Conservation (phyloP, 2,888 invertebrate genomes). For the Strigamia maritima region DNA sequence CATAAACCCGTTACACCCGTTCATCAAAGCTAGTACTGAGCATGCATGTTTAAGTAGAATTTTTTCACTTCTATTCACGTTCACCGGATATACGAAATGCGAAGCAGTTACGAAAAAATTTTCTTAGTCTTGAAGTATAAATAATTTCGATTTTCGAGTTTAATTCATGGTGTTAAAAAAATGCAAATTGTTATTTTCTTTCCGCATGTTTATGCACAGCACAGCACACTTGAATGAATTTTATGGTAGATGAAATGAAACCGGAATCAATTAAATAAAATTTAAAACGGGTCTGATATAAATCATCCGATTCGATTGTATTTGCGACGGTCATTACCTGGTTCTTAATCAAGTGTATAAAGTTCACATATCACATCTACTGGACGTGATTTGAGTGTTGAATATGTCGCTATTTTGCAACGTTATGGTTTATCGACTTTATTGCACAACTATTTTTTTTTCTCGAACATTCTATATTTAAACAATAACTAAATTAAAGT, state of each 20-base stretch:
- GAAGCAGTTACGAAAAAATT: background rate
- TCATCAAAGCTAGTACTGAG: background rate
- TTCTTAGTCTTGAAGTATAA: background rate
- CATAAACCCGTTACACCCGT: background rate
- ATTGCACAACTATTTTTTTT: background rate
- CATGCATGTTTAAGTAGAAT: background rate
- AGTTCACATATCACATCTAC: background rate
- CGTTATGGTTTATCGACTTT: background rate
- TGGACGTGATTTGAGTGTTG: background rate
- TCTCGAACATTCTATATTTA: background rate
- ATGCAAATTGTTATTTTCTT: no score
- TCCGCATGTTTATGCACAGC: background rate
- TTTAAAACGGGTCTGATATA: background rate
- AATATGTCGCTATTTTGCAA: background rate
- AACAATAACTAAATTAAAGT: background rate
- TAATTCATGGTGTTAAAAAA: background rate
- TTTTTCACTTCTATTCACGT: no score
- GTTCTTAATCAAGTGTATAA: background rate
- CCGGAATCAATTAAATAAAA: background rate
- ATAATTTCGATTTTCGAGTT: background rate
- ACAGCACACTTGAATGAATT: background rate
- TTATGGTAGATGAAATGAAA: background rate
- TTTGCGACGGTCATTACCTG: slow-evolving; percentile 4
- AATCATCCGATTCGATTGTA: background rate
- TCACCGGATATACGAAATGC: background rate